Conservation (phyloP, 2,888 invertebrate genomes). For the Acrobeloides nanus region DNA sequence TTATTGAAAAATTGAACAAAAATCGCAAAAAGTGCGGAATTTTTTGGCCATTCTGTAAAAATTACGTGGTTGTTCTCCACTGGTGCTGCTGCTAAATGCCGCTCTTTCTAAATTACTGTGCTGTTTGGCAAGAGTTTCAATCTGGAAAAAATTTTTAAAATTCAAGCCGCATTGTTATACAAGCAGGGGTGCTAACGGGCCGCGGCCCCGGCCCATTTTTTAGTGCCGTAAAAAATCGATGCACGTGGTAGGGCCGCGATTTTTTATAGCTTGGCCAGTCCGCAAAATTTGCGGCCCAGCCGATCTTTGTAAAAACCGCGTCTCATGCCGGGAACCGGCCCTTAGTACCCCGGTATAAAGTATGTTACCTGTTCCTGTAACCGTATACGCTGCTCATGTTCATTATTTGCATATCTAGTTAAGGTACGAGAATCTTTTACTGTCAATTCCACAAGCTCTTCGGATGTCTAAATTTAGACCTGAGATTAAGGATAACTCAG, state of each 20-base stretch:
- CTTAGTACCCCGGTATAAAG: too few relatives aligned
- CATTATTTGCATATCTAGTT: conserved; percentile 18
- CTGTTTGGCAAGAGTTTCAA: conserved; percentile 91
- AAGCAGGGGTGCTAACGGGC: too few relatives aligned
- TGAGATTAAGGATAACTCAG: conserved; percentile 3
- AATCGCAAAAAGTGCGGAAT: background rate
- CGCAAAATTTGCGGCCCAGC: too few relatives aligned
- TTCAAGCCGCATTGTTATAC: too few relatives aligned
- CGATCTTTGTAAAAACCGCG: too few relatives aligned
- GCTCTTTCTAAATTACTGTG: conserved; percentile 84
- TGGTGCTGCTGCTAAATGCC: conserved; percentile 57
- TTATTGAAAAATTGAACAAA: too few relatives aligned
- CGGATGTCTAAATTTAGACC: conserved; percentile 10
- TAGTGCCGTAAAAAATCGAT: too few relatives aligned
- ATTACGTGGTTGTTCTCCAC: conserved; percentile 16
- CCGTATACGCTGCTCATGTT: conserved; percentile 82
- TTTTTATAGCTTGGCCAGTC: too few relatives aligned
- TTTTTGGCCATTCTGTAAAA: background rate
- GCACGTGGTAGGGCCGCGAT: too few relatives aligned
- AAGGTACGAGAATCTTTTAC: conserved; percentile 16
- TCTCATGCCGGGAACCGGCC: too few relatives aligned
- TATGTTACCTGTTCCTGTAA: conserved; percentile 92
- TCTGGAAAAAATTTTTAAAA: too few relatives aligned
- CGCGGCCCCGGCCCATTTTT: too few relatives aligned
- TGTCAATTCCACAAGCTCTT: conserved; percentile 14